These are phyloP conservation scores for Ephialtes manifestator DNA, from an alignment of 2,888 invertebrate species.

Conservation along the genomic window DNA sequence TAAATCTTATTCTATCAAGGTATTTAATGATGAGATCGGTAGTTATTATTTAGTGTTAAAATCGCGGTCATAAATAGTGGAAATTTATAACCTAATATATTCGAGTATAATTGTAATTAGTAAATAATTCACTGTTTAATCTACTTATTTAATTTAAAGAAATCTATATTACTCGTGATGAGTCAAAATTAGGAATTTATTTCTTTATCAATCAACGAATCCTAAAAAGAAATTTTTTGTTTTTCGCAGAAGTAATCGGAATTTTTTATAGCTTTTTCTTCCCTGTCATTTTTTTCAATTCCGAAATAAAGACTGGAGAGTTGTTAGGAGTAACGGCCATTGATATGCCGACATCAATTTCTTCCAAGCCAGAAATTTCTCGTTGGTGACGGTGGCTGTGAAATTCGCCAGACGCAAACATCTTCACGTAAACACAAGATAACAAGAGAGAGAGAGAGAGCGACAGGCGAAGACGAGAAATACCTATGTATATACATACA, in stretches of 20 bases:
- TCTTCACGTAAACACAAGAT: conserved; percentile 50
- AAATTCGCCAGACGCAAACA: conserved; percentile 50
- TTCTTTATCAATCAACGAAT: too few relatives aligned
- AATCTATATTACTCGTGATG: too few relatives aligned
- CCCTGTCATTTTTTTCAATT: background rate
- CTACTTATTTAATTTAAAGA: too few relatives aligned
- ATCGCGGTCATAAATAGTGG: too few relatives aligned
- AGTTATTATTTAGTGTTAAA: too few relatives aligned
- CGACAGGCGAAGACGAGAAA: conserved; percentile 10
- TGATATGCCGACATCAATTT: conserved; percentile 23
- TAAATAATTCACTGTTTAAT: too few relatives aligned
- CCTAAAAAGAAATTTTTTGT: background rate
- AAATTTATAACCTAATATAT: too few relatives aligned
- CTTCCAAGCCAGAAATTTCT: conserved; percentile 39
- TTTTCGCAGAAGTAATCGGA: background rate
- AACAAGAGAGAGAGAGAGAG: conserved; percentile 39
- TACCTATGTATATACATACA: conserved; percentile 5
- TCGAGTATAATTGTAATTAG: too few relatives aligned
- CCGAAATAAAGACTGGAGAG: background rate
- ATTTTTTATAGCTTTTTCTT: background rate
- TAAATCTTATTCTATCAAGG: too few relatives aligned
- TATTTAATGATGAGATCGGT: too few relatives aligned
- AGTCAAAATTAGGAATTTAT: too few relatives aligned
- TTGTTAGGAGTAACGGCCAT: background rate
- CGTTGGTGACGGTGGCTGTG: conserved; percentile 17